phyloP scores from a whole-genome alignment of 2,797 vertebrate species.

The Salmo trutta region DNA sequence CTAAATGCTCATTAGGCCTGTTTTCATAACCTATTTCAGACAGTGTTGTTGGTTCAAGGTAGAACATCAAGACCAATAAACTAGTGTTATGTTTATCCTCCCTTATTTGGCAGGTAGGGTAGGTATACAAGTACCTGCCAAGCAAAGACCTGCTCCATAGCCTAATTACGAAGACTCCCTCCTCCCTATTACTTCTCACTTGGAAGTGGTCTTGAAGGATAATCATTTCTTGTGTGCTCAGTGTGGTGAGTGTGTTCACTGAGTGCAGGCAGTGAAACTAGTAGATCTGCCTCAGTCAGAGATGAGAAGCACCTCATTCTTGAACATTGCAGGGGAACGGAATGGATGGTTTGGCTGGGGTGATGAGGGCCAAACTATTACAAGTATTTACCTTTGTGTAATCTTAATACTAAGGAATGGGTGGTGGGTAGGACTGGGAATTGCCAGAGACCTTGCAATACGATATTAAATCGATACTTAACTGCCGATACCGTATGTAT shows the following conservation, averaged over 20 bases:
- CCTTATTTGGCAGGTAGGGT: constrained; percentile 32
- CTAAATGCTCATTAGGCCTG: background rate
- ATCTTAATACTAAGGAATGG: too few relatives aligned
- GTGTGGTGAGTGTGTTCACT: background rate
- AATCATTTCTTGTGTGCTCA: constrained; percentile 24
- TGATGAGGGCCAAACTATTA: too few relatives aligned
- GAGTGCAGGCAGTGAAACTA: constrained; percentile 33
- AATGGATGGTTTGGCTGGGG: background rate
- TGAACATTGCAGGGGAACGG: constrained; percentile 21
- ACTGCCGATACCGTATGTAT: too few relatives aligned
- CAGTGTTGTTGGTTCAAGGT: background rate
- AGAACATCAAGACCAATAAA: background rate
- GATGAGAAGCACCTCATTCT: constrained; percentile 8
- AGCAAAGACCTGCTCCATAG: constrained; percentile 26
- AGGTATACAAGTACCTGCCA: constrained; percentile 17
- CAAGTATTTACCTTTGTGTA: too few relatives aligned
- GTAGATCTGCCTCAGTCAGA: constrained; percentile 15
- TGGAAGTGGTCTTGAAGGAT: constrained; percentile 31
- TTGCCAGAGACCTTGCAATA: too few relatives aligned
- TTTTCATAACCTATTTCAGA: background rate
- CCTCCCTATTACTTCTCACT: constrained; percentile 14
- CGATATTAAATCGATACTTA: too few relatives aligned
- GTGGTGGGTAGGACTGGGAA: too few relatives aligned
- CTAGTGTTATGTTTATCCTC: constrained; percentile 22
- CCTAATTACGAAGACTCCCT: constrained; percentile 28